Evolutionary conservation across 92 coral and sea anemone species (phyloP).

Genomic region (Parazoanthus darwini): DNA sequence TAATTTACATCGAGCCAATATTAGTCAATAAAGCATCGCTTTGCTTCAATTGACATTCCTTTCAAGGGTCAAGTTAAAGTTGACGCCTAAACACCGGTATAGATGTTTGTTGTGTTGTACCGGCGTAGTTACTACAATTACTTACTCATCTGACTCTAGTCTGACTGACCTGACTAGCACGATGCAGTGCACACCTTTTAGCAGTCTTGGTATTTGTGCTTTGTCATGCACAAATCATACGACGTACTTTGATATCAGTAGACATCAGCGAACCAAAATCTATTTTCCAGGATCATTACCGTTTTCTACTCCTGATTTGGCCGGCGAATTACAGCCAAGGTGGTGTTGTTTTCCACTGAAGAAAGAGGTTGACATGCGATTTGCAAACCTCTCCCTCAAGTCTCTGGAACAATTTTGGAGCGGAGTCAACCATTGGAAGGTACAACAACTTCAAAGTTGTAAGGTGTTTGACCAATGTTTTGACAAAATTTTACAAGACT

Average conservation of each 20-base stretch:
- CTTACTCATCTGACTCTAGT: not conserved
- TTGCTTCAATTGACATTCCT: slow-evolving; percentile 9
- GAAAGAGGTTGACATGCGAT: slow-evolving; percentile 18
- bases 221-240: not conserved
- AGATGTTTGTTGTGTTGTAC: not conserved
- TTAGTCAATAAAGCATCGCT: slow-evolving; percentile 25
- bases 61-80: slow-evolving; percentile 18
- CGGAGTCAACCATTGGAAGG: not conserved
- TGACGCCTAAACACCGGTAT: slow-evolving; percentile 33
- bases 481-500: slow-evolving; percentile 31
- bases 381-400: slow-evolving; percentile 17
- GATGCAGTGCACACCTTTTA: slow-evolving; percentile 9
- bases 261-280: slow-evolving; percentile 27
- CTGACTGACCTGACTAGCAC: not conserved
- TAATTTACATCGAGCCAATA: slow-evolving; percentile 19
- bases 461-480: slow-evolving; percentile 34
- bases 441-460: slow-evolving; percentile 21
- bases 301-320: slow-evolving; percentile 32
- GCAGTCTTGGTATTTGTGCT: slow-evolving; percentile 6
- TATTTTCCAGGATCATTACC: slow-evolving; percentile 40
- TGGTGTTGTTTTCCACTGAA: slow-evolving; percentile 16
- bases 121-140: not conserved
- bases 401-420: slow-evolving; percentile 13
- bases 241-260: not conserved
- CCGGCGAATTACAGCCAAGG: slow-evolving; percentile 14